Percentiles rank a stretch among this genome's conserved stretches.
Evolutionary conservation across 1,140 invertebrate species (phyloP).

Genomic region (Arion vulgaris): DNA sequence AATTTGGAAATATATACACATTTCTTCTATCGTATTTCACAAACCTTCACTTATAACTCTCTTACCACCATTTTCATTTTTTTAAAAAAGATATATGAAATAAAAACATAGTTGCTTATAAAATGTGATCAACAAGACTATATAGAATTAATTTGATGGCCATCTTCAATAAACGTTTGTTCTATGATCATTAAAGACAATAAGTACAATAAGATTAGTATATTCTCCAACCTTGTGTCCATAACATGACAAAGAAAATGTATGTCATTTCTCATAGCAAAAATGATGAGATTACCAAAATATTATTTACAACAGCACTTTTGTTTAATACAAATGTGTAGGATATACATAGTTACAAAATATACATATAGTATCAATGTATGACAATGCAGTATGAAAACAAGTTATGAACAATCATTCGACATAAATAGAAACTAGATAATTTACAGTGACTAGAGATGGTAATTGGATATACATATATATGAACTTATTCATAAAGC

Average conservation of each 20-base stretch:
- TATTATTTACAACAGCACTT: background rate
- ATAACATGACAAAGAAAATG: background rate
- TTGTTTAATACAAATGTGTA: background rate
- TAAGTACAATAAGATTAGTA: background rate
- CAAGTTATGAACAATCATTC: background rate
- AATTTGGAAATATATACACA: no score
- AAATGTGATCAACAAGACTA: background rate
- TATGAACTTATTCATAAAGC: background rate
- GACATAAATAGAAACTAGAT: background rate
- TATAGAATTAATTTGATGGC: background rate
- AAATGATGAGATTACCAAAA: background rate
- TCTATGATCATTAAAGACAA: background rate
- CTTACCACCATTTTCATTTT: no score
- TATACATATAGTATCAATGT: background rate
- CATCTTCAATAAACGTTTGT: background rate
- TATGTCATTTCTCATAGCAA: background rate
- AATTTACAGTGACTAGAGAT: background rate
- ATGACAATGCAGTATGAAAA: constrained; percentile 1
- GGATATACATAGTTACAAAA: background rate
- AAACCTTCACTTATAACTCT: no score
- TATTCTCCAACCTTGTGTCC: background rate
- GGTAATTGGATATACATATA: background rate
- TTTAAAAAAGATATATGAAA: no score
- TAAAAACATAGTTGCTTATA: background rate
- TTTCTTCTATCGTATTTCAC: no score